Evolutionary conservation across 2,797 vertebrate species (phyloP), one percentile per base, ranked within the genome.

Genomic region (Spondyliosoma cantharus): DNA sequence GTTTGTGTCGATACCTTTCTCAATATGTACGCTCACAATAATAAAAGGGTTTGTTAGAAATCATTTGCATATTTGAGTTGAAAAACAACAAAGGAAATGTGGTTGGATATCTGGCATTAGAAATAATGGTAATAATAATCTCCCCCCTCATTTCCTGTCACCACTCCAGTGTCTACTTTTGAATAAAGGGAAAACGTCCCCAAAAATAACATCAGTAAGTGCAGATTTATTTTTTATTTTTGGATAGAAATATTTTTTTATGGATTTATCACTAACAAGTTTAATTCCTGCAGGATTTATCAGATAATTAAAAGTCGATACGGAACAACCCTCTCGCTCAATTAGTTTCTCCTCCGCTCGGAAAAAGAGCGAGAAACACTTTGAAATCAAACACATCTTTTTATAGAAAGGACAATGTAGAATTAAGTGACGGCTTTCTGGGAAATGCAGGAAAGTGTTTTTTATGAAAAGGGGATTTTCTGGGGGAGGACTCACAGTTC

Each of bases 391-490:
- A 84, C 17, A 72, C 50, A 80, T 77, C 42, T 22, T 48, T 81
- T 85, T 64, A 45, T 22, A 43, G 11, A 81, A 20, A 25, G 68
- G 76, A 87, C 76, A 70, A 68, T 71, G 77, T 61, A 32, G 56
- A 81, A 85, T 84, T 87, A 87, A 76, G 49, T 64, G 79, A 69
- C 79, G 57, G 85, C 79, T 84, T 90, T 89, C 73, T 65, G 74
- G 22, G 76, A 87, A 89, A 76, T 68, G 80, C 60, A 68, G 78
- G 62, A 74, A 76, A 87, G 87, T 77, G 85, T 76, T 85, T 88
- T 87, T 85, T 74, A 68, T 76, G 63, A 86, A 87, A 86, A 80
- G 24, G 62, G 83, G 79, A 87, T 87, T 85, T 86, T 86, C 76
- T 80, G 54, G 46, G 52, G 29, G 75, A 66, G 66, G 74, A 88